Base-by-base conservation (phyloP, 2,113 vertebrate species). In the Sarotherodon lohbergeri region DNA sequence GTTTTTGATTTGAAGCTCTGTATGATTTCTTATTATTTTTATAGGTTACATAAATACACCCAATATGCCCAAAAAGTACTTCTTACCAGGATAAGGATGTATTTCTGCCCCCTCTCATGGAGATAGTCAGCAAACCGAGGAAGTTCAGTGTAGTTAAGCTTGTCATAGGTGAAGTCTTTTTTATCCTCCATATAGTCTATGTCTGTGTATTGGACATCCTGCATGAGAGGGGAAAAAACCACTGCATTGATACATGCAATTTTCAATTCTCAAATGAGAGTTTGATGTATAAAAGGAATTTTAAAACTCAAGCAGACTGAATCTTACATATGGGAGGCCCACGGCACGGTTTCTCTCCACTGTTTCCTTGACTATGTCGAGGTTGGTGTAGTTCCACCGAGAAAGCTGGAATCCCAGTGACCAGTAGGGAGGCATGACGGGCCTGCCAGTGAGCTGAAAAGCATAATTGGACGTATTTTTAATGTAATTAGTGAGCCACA, bases 181-280 rank as follows among this genome's bases (percentile, higher is more conserved):
- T 95, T 97, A 1, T 96, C 82, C 43, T 99, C 98, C 99, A 99
- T 99, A 41, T 98, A 99, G 89, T 99, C 98, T 81, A 99, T 97
- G 86, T 99, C 99, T 4, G 97, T 99, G 93, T 98, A 92, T 83
- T 99, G 99, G 86, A 95, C 91, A 78, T 99, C 99, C 99, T 99
- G 93, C 54, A 96, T 39, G 7, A 13, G 8, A 19, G 73, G 10
- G 89, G 56, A 13, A 89, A 81, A 81, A 61, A 22, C 22, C 3
- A 93, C 84, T 88, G 55, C 73, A 8, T 39, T 68, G 34, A 68
- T 68, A 36, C 63, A 68, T 68, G 63, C 63, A 68, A 68, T 68
- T 39, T 68, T 68, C 34, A 68, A 8, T 68, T 39, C 19, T 68
- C 34, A 68, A 39, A 68, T 68, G 63, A 68, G 63, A 68, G 63